Base-by-base conservation (phyloP, 2,888 invertebrate species). In the Drosophila kambysellisi region DNA sequence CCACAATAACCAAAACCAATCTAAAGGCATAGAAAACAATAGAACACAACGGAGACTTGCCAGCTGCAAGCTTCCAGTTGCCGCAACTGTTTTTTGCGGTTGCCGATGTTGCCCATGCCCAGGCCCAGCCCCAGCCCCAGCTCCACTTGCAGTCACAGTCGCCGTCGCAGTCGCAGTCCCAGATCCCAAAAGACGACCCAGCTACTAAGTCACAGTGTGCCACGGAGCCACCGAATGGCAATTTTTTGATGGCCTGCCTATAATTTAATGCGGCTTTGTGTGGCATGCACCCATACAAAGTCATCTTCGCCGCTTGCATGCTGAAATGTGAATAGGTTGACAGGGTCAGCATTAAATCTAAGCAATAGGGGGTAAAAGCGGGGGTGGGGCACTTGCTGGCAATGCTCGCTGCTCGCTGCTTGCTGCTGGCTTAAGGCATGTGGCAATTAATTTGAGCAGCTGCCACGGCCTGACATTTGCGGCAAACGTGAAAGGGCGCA, bases 401-500 rank as follows among this genome's bases (percentile, higher is more conserved):
- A 46, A 7, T 33, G 33, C 29, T 41, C 41, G 48, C 30, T 20
- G 30, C 15, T 12, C 7, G 30, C 32, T 48, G 33, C 32, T 35
- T 17, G 51, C 54, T 52, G 51, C 59, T 59, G 46, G 46, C 58
- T 78, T 32, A 70, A 54, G 79, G 79, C 77, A 79, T 74, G 79
- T 74, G 75, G 75, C 84, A 69, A 81, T 76, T 88, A 83, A 84
- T 75, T 88, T 83, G 78, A 73, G 69, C 76, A 69, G 81, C 81
- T 74, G 78, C 71, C 76, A 75, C 30, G 50, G 73, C 61, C 59
- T 83, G 83, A 79, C 83, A 83, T 83, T 83, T 82, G 79, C 76
- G 82, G 71, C 75, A 62, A 88, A 85, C 84, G 84, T 84, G 88
- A 84, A 84, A 84, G 84, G 84, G 84, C 84, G 86, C 85, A 75